These are phyloP conservation scores for Platysteira castanea DNA, from an alignment of 2,113 vertebrate species.

Conservation along the genomic window DNA sequence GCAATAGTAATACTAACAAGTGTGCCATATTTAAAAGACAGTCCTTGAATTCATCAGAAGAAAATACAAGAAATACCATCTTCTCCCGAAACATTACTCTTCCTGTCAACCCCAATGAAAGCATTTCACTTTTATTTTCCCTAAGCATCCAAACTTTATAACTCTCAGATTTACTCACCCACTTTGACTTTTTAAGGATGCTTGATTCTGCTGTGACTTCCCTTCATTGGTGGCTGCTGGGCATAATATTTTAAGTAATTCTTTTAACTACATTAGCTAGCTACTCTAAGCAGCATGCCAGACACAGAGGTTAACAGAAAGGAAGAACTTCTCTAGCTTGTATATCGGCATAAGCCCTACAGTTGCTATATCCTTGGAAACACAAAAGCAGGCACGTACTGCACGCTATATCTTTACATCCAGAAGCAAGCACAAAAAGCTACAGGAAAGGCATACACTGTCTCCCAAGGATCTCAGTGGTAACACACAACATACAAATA, in stretches of 20 bases:
- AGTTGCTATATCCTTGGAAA: background rate
- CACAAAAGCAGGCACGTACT: background rate
- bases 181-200: background rate
- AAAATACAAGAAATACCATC: background rate
- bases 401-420: too few species aligned
- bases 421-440: background rate
- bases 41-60: background rate
- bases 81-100: background rate
- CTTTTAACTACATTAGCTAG: background rate
- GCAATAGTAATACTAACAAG: background rate
- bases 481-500: background rate
- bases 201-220: background rate
- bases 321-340: background rate
- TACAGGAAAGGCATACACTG: background rate
- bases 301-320: background rate
- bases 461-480: background rate
- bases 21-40: background rate
- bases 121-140: background rate
- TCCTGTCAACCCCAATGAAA: background rate
- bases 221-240: background rate
- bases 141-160: background rate
- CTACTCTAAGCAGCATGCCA: background rate
- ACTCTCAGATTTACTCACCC: background rate
- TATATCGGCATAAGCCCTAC: background rate
- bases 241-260: background rate